Conservation (phyloP, 2,797 vertebrate species). For the Acridotheres tristis region DNA sequence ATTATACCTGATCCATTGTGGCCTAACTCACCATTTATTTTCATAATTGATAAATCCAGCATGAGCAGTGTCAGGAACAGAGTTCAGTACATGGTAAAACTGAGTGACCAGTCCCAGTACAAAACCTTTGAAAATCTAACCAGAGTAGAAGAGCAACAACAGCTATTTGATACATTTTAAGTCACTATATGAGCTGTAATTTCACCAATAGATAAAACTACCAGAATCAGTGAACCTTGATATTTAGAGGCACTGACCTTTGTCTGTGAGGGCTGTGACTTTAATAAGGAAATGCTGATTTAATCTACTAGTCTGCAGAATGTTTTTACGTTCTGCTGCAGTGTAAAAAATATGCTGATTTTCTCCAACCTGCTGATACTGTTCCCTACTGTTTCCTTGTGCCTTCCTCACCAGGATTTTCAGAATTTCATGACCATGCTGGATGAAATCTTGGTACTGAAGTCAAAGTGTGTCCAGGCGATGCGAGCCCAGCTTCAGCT, state of each 20-base stretch:
- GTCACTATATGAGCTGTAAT: neutral
- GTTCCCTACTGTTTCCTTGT: neutral
- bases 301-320: neutral
- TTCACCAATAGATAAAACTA: neutral
- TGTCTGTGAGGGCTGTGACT: neutral
- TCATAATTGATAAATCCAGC: neutral
- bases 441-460: conserved; percentile 83
- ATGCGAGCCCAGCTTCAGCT: conserved; percentile 81
- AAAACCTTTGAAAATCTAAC: neutral
- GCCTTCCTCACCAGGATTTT: conserved; percentile 79
- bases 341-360: neutral
- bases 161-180: neutral
- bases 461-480: conserved; percentile 79
- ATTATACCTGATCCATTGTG: neutral
- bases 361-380: neutral
- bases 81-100: neutral
- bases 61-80: neutral
- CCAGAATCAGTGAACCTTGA: neutral
- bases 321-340: neutral
- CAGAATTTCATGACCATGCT: conserved; percentile 80
- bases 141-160: neutral
- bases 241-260: neutral
- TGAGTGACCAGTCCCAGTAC: neutral
- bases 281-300: neutral
- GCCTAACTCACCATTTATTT: neutral